Base-by-base conservation (phyloP, 2,888 invertebrate genomes). In the Aporophyla lueneburgensis region DNA sequence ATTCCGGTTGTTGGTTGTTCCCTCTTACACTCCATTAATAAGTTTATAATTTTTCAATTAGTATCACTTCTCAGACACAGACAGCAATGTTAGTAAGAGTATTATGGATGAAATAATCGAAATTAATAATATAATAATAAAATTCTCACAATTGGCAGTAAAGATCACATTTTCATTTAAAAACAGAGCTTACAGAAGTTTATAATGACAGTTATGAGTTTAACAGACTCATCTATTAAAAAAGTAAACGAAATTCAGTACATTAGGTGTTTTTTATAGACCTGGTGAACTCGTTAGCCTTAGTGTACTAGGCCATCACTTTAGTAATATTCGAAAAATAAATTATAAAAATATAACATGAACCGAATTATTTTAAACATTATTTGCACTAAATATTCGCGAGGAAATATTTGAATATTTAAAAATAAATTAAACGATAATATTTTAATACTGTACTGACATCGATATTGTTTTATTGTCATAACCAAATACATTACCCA, bases 271-370 rank as follows among this genome's bases (percentile, higher is more conserved):
- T 33, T 70, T 54, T 71, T 68, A 49, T 68, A n/a, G n/a, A n/a
- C n/a, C n/a, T n/a, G n/a, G n/a, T 66, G 3, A 33, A 46, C 51
- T 81, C 61, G 81, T 62, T 81, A 66, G 0, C 33, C 14, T 19
- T 43, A 56, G 40, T 49, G 2, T 56, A n/a, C 53, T 53, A 16
- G 10, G 63, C 40, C 33, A 76, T n/a, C n/a, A 63, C 27, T 21
- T 40, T 62, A 16, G 5, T 59, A 81, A 77, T 69, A 76, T 71
- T 33, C 24, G 5, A 65, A 62, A 74, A 61, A 81, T 59, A 71
- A 33, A 71, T 49, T 58, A 4, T 49, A 19, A 40, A 27, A 21
- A n/a, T 58, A 53, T 61, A 33, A 56, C 5, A 33, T 73, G 10
- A 33, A 46, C 46, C n/a, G 19, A 7, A n/a, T 33, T 7, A 1